Base-by-base conservation (phyloP, 2,113 vertebrate genomes). In the Choloepus hoffmanni region DNA sequence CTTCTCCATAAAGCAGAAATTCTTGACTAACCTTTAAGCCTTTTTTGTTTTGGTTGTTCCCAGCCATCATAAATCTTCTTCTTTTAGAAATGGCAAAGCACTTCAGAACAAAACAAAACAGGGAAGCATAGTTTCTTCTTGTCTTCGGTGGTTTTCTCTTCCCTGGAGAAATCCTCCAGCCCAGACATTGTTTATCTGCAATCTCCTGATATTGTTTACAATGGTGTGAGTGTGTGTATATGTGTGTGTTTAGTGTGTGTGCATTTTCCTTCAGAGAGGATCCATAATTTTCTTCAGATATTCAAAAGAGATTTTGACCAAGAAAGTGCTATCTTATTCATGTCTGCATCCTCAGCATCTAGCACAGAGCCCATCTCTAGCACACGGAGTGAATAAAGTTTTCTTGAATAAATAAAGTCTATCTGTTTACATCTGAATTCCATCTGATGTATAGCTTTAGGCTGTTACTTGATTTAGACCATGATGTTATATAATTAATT, bases 341-440 rank as follows among this genome's bases (percentile, higher is more conserved):
- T 72, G 50, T 8, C n/a, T 33, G 3, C 50, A 24, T 92, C 14
- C 5, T 2, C 36, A 87, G 30, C 15, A 45, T 81, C 33, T 63
- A 48, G n/a, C 16, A 55, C 45, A 86, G 28, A 86, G 7, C 6
- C 55, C 55, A 58, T 58, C 18, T 58, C 55, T 21, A 19, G 48
- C 48, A 58, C 55, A 58, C 18, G 19, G 19, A 58, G 19, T 58
- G 55, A 81, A 45, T 73, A 81, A 82, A 26, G 3, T 24, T 48
- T 92, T 82, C 23, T 74, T 60, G 73, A 50, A 63, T 55, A 50
- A 92, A 62, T 50, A 63, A 78, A 53, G 9, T 14, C 78, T 53
- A n/a, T 73, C 67, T 85, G 33, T 50, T 83, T 82, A 43, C 65
- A 92, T 77, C 53, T 72, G 76, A 84, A 88, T 88, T 94, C 30